Evolutionary conservation across 2,888 invertebrate genomes (phyloP), one percentile per base, ranked within the genome.

Genomic region (Megamerina dolium): DNA sequence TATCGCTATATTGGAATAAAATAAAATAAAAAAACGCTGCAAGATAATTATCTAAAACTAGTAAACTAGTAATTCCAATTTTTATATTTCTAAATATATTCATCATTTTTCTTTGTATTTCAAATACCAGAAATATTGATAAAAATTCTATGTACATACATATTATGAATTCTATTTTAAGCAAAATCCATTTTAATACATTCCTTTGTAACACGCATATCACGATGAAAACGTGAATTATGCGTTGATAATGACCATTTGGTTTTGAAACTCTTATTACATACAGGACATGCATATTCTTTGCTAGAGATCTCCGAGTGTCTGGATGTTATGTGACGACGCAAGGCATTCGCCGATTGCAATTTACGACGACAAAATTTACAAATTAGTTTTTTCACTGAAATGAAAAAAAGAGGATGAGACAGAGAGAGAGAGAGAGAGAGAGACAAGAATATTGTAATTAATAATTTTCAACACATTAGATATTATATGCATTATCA

Each of bases 221-320:
- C 63, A 6, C 70, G 61, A 55, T 71, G 71, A 51, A 70, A 71
- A 4, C 70, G 57, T 2, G 71, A 71, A 40, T 69, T 71, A 49
- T 71, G 71, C 9, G 71, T 71, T 42, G 71, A 69, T 12, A 71
- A 46, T 3, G 71, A 71, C 71, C 71, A 71, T 48, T 71, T 71
- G 4, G 71, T 71, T 52, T 71, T 71, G 50, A 71, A 71, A 45
- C 61, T 59, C 47, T 68, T 70, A 46, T 61, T 63, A 51, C 71
- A 71, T 19, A 63, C 56, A 20, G 57, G 55, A 46, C 71, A 71
- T 34, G 66, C 59, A 39, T 68, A 56, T 49, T 67, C 61, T 45
- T 62, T 64, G 45, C 59, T 60, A 43, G 59, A 59, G 10, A 63
- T 62, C 49, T 63, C 62, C 19, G 64, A 63, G 47, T 70, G 71